Evolutionary conservation across 2,113 vertebrate genomes (phyloP).

Genomic region (Esox niger): DNA sequence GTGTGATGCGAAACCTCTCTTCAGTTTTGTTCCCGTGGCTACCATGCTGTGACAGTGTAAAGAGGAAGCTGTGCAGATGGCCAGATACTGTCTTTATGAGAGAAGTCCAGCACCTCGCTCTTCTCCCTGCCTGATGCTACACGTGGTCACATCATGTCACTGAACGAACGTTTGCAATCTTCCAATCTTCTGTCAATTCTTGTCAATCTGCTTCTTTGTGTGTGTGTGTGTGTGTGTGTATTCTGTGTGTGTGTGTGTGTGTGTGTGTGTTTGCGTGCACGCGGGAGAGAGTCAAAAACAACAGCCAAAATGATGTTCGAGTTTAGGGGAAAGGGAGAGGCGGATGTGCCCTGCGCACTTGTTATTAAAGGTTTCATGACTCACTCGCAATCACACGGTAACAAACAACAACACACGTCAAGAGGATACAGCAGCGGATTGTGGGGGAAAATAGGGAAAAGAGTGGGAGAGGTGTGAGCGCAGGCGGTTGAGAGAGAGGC

Average conservation of each 20-base stretch:
- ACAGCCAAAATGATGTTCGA: conserved; percentile 55
- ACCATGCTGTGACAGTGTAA: no score
- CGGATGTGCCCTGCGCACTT: conserved; percentile 60
- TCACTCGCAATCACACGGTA: conserved; percentile 58
- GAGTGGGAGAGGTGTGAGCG: conserved; percentile 39
- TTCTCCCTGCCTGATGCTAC: no score
- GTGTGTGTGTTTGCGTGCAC: conserved; percentile 33
- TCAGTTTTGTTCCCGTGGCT: no score
- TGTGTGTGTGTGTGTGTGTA: conserved; percentile 5
- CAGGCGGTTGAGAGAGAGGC: conserved; percentile 25
- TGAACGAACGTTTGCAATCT: no score
- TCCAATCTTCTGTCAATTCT: no score
- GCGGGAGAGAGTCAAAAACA: conserved; percentile 57
- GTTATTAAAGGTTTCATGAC: conserved; percentile 62
- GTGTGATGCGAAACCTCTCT: no score
- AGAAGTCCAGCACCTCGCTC: no score
- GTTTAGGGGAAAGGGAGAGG: conserved; percentile 28
- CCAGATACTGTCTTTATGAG: no score
- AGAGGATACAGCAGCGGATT: conserved; percentile 45
- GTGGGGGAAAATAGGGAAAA: conserved; percentile 22
- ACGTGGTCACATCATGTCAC: no score
- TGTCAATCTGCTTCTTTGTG: no score
- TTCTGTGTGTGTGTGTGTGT: neutral
- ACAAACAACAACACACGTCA: conserved; percentile 49
- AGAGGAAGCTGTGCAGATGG: no score